phyloP scores from a whole-genome alignment of 1,140 invertebrate species.

The Samia ricini region DNA sequence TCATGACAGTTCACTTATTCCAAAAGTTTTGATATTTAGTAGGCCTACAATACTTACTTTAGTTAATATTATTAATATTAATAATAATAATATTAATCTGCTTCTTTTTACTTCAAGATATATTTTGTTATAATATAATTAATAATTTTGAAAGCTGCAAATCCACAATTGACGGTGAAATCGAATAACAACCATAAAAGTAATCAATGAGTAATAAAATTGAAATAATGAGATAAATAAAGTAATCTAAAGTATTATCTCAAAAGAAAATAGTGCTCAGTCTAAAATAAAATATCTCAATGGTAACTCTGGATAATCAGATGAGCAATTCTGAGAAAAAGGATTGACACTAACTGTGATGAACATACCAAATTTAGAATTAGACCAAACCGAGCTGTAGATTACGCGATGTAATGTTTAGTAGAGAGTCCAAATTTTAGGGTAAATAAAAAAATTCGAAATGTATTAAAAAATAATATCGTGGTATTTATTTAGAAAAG shows the following conservation, averaged over 20 bases:
- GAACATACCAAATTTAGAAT: background rate
- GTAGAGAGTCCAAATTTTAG: background rate
- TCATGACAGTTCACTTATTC: conserved; percentile 6
- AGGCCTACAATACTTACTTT: background rate
- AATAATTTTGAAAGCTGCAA: no score
- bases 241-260: background rate
- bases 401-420: background rate
- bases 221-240: no score
- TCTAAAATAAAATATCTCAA: background rate
- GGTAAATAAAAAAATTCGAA: background rate
- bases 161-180: no score
- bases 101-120: no score
- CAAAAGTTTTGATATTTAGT: background rate
- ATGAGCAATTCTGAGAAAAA: background rate
- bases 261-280: no score
- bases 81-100: background rate
- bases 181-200: background rate
- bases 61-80: background rate
- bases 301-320: background rate
- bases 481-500: no score
- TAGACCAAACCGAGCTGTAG: background rate
- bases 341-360: background rate
- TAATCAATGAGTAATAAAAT: no score
- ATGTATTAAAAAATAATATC: no score
- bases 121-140: no score